Evolutionary conservation across 2,797 vertebrate genomes (phyloP).

Genomic region (Pteronotus mesoamericanus): DNA sequence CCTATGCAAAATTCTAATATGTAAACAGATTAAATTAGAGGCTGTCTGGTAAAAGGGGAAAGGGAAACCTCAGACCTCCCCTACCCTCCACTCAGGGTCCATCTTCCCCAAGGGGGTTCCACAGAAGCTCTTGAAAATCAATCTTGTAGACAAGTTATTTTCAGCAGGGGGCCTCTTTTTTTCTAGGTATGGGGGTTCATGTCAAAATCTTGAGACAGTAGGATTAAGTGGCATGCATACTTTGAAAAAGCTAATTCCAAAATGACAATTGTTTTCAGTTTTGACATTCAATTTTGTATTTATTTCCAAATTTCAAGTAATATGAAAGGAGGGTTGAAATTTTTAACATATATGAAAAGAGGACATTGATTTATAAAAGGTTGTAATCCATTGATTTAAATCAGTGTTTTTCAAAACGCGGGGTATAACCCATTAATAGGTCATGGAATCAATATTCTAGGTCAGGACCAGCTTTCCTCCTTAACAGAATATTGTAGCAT

Average conservation of each 20-base stretch:
- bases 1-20: neutral
- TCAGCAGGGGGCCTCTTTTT: neutral
- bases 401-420: neutral
- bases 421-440: neutral
- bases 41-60: neutral
- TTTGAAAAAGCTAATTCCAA: neutral
- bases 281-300: neutral
- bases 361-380: neutral
- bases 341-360: neutral
- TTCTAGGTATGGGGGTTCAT: fast-evolving
- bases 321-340: neutral
- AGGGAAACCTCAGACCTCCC: neutral
- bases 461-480: neutral
- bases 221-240: neutral
- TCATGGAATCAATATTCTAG: neutral
- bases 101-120: neutral
- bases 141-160: neutral
- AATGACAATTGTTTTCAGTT: neutral
- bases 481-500: neutral
- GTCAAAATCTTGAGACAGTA: neutral
- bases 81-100: fast-evolving
- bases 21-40: neutral
- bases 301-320: neutral
- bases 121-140: neutral
- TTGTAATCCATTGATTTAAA: neutral